Evolutionary conservation across 2,888 invertebrate genomes (phyloP), one percentile per base, ranked within the genome.

Genomic region (Tubulanus polymorphus): DNA sequence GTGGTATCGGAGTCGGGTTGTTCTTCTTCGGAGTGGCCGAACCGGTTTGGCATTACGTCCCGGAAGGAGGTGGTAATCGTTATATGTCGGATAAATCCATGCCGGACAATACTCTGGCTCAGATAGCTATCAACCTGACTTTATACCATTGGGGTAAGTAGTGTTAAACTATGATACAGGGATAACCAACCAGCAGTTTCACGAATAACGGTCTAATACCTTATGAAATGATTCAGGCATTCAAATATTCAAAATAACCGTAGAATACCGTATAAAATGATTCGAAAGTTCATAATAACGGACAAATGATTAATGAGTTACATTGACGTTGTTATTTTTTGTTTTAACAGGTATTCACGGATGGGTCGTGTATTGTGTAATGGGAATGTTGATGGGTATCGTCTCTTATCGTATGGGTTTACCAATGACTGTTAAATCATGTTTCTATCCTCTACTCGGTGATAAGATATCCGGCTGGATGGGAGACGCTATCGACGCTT

Each of bases 11-110:
- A 6, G 46, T 54, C 18, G 59, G 59, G 12, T 25, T 59, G 48
- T 54, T 59, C 32, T 59, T 51, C 27, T 61, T 55, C 49, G 60
- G 60, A 48, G 60, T 59, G 30, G 59, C 59, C 12, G 59, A 59
- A 53, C 59, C 59, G 15, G 48, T 60, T 6, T 56, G 20, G 20
- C 59, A 59, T 29, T 59, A 59, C 54, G 47, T n/a, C n/a, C n/a
- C n/a, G n/a, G n/a, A n/a, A n/a, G n/a, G n/a, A n/a, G n/a, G n/a
- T n/a, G n/a, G n/a, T n/a, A n/a, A n/a, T n/a, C n/a, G n/a, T n/a
- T n/a, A n/a, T n/a, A n/a, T n/a, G n/a, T n/a, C n/a, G n/a, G n/a
- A n/a, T n/a, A n/a, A n/a, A n/a, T n/a, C n/a, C n/a, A n/a, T n/a
- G n/a, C 29, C 56, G 5, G 57, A 56, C 48, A 56, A 56, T 29